These are phyloP conservation scores for Chrysochloris asiatica DNA, from an alignment of 2,113 vertebrate species.

Conservation along the genomic window DNA sequence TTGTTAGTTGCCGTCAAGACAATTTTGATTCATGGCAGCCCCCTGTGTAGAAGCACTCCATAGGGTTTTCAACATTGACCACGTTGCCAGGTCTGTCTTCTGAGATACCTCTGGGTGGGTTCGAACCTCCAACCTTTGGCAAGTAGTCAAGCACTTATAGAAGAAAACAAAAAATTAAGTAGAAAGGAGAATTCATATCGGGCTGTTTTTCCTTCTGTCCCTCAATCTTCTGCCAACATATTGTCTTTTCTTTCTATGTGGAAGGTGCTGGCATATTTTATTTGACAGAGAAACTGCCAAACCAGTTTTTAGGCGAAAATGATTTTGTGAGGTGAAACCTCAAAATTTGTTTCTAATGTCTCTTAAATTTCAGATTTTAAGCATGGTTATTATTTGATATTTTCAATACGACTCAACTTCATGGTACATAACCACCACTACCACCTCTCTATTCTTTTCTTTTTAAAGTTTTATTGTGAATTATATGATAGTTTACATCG, in stretches of 20 bases:
- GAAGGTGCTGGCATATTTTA: neutral
- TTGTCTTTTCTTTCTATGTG: neutral
- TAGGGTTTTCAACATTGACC: neutral
- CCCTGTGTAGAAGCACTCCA: neutral
- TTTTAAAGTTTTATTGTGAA: no score
- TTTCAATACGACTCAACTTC: slow-evolving; percentile 53
- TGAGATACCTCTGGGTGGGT: neutral
- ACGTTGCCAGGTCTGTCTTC: neutral
- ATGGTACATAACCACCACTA: no score
- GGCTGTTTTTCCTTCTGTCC: no score
- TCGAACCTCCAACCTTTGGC: neutral
- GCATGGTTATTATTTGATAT: slow-evolving; percentile 27
- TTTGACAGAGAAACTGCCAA: slow-evolving; percentile 32
- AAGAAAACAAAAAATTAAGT: neutral
- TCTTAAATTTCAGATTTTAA: slow-evolving; percentile 6
- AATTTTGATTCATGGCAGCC: neutral
- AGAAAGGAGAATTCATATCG: no score
- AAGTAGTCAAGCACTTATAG: neutral
- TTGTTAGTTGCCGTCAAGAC: neutral
- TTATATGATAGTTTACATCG: no score
- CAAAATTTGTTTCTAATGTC: slow-evolving; percentile 28
- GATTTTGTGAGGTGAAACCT: slow-evolving; percentile 14
- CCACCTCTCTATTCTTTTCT: no score
- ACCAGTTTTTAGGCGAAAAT: slow-evolving; percentile 46
- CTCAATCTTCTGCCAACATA: neutral